A percentile compares a stretch with the other conserved stretches of the same genome.
These are phyloP conservation scores for Drosophila melanogaster DNA, from an alignment of 1,140 invertebrate genomes.

Conservation along the genomic window Release_6_plus_ISO1_MT NC_004354.4:20395001-20395500, in stretches of 20 bases:
- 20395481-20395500: conserved; percentile 64
- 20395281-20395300: conserved; percentile 80
- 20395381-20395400: conserved; percentile 80
- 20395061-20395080: conserved; percentile 18
- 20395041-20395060: conserved; percentile 1
- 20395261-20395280: conserved; percentile 83
- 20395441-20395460: conserved; percentile 70
- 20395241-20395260: conserved; percentile 72
- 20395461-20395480: conserved; percentile 79
- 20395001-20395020: neutral
- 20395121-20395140: conserved; percentile 83
- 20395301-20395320: conserved; percentile 77
- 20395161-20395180: conserved; percentile 63
- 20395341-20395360: conserved; percentile 80
- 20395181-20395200: conserved; percentile 83
- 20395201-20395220: conserved; percentile 82
- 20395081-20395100: conserved; percentile 75
- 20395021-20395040: neutral
- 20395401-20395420: conserved; percentile 60
- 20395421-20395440: conserved; percentile 59
- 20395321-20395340: conserved; percentile 79
- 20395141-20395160: conserved; percentile 79
- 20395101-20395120: conserved; percentile 76
- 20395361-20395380: conserved; percentile 72
- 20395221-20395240: conserved; percentile 58